Percentiles rank a stretch among this genome's conserved stretches.
phyloP scores from a whole-genome alignment of 2,797 vertebrate genomes.

The Phoeniculus purpureus region DNA sequence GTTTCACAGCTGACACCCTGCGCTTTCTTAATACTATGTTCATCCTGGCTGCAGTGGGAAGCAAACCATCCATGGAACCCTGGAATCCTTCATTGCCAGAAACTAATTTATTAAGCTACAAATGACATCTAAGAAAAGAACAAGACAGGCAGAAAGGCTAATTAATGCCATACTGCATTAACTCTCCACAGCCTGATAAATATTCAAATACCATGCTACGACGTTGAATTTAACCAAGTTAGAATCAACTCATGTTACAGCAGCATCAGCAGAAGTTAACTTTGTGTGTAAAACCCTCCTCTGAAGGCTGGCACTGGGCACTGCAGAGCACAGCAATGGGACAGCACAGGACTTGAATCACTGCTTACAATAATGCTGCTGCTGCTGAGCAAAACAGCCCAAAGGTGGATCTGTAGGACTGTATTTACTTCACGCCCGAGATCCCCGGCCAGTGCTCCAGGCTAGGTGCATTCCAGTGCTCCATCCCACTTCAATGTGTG shows the following conservation, averaged over 20 bases:
- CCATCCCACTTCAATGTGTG: no score
- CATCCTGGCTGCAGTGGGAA: neutral
- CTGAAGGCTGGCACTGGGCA: neutral
- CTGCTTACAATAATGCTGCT: neutral
- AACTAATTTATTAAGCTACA: constrained; percentile 72
- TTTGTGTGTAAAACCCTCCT: neutral
- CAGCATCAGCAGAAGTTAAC: constrained; percentile 34
- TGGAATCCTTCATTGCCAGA: constrained; percentile 61
- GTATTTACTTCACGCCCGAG: no score
- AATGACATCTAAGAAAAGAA: constrained; percentile 74
- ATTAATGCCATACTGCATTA: constrained; percentile 76
- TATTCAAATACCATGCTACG: constrained; percentile 60
- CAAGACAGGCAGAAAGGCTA: constrained; percentile 72
- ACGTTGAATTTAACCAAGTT: constrained; percentile 48
- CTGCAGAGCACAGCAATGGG: neutral
- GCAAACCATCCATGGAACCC: constrained; percentile 41
- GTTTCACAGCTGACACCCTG: neutral
- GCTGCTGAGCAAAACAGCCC: neutral
- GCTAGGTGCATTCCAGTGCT: neutral
- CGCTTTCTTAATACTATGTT: neutral
- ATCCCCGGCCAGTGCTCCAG: neutral
- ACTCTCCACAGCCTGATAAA: constrained; percentile 71
- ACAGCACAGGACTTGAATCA: neutral
- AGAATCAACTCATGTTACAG: constrained; percentile 54
- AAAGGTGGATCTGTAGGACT: fast-evolving